A percentile compares a stretch with the other conserved stretches of the same genome.
These are phyloP conservation scores for Terebella lapidaria DNA, from an alignment of 2,888 invertebrate genomes.

Conservation along the genomic window DNA sequence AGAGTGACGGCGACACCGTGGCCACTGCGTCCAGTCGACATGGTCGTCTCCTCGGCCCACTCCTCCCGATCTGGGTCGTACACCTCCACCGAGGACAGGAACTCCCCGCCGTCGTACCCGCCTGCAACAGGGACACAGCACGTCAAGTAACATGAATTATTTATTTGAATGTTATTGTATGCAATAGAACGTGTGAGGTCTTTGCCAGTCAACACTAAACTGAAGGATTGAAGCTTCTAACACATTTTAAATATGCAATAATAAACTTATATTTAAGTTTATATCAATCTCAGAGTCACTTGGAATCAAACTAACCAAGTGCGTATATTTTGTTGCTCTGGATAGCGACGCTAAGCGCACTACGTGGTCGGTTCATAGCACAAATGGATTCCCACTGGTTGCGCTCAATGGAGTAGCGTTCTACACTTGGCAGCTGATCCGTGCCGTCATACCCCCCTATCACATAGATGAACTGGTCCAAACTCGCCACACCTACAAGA, in stretches of 20 bases:
- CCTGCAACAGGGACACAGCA: conserved; percentile 58
- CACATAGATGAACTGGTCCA: conserved; percentile 85
- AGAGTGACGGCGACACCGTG: conserved; percentile 88
- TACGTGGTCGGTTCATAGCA: conserved; percentile 73
- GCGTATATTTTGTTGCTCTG: conserved; percentile 83
- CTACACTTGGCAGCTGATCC: conserved; percentile 76
- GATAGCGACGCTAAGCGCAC: conserved; percentile 81
- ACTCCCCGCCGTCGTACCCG: conserved; percentile 82
- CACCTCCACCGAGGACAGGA: conserved; percentile 80
- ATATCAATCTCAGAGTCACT: no score
- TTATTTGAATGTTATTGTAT: no score
- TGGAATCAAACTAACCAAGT: conserved; percentile 73
- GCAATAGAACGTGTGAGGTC: no score
- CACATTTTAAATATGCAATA: no score
- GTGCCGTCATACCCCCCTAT: conserved; percentile 90
- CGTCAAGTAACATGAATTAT: no score
- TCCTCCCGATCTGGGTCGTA: conserved; percentile 73
- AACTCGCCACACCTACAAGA: conserved; percentile 66
- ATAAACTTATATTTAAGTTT: no score
- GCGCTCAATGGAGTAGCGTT: conserved; percentile 79
- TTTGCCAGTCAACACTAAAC: background rate
- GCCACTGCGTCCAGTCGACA: conserved; percentile 82
- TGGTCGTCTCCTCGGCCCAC: conserved; percentile 73
- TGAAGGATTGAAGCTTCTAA: no score
- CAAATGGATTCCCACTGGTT: conserved; percentile 74